Conservation (phyloP, 2,113 vertebrate species). For the Marmota monax region DNA sequence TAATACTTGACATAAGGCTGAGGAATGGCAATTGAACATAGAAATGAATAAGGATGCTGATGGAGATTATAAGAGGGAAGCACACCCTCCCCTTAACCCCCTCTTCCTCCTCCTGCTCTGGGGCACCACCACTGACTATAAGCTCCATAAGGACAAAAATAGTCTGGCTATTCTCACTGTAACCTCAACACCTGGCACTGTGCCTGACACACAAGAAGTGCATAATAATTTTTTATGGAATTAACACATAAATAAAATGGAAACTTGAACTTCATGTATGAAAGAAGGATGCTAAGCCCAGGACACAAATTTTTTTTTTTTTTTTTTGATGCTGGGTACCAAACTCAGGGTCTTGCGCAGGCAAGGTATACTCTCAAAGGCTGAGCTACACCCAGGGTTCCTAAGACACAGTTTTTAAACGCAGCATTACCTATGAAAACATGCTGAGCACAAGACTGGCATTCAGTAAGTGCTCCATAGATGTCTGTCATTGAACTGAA, state of each 20-base stretch:
- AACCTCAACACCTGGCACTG: background rate
- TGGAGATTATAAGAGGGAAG: background rate
- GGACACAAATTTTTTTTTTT: background rate
- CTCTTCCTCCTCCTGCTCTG: background rate
- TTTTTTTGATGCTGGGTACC: background rate
- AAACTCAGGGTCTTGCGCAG: background rate
- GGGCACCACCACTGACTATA: background rate
- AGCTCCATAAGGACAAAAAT: background rate
- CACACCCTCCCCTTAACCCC: background rate
- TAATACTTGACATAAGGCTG: background rate
- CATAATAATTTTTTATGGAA: constrained; percentile 24
- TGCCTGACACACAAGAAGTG: background rate
- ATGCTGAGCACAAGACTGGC: background rate
- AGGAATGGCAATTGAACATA: background rate
- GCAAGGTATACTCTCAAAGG: background rate
- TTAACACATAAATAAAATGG: constrained; percentile 35
- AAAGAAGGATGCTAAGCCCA: background rate
- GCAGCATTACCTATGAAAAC: background rate
- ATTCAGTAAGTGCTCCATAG: background rate
- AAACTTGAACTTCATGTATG: constrained; percentile 33
- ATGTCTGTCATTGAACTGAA: background rate
- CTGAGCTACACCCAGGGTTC: background rate
- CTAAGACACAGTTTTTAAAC: constrained; percentile 14
- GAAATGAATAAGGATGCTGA: background rate
- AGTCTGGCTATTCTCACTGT: background rate